A percentile compares a stretch with the other conserved stretches of the same genome.
phyloP scores from a whole-genome alignment of 1,140 invertebrate genomes.

The Drosophila nebulosa region DNA sequence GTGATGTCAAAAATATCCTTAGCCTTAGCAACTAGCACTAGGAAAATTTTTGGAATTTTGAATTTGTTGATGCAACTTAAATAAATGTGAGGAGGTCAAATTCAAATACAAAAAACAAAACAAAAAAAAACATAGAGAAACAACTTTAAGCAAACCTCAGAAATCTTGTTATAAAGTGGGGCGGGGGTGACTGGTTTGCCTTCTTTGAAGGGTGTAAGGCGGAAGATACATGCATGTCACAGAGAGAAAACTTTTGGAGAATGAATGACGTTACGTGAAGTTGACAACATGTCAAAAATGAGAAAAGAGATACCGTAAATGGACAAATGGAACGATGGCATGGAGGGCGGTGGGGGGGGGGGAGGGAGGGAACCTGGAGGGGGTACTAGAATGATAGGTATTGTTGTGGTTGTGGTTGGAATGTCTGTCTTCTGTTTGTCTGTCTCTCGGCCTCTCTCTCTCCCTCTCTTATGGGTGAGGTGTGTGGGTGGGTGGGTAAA shows the following conservation, averaged over 20 bases:
- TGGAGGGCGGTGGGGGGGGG: neutral
- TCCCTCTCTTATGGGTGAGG: neutral
- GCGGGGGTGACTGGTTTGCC: neutral
- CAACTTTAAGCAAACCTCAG: neutral
- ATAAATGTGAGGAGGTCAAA: slow-evolving; percentile 35
- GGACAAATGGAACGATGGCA: slow-evolving; percentile 6
- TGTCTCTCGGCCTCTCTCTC: neutral
- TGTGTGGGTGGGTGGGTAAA: neutral
- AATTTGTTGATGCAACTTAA: slow-evolving; percentile 53
- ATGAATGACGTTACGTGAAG: slow-evolving; percentile 75
- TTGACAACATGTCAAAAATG: slow-evolving; percentile 76
- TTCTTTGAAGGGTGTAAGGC: neutral
- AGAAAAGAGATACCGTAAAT: slow-evolving; percentile 72
- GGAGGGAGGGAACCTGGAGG: no score
- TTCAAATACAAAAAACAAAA: neutral
- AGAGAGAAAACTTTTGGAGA: slow-evolving; percentile 62
- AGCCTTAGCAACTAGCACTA: neutral
- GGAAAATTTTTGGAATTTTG: slow-evolving; percentile 22
- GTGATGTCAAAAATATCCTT: slow-evolving; percentile 14
- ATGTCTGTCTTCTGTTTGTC: neutral
- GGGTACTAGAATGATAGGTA: neutral
- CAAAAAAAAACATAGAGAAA: neutral
- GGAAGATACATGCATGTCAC: slow-evolving; percentile 44
- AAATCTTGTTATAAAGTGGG: neutral
- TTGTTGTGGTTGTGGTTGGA: neutral